Conservation (phyloP, 2,797 vertebrate genomes). For the Chelon auratus region DNA sequence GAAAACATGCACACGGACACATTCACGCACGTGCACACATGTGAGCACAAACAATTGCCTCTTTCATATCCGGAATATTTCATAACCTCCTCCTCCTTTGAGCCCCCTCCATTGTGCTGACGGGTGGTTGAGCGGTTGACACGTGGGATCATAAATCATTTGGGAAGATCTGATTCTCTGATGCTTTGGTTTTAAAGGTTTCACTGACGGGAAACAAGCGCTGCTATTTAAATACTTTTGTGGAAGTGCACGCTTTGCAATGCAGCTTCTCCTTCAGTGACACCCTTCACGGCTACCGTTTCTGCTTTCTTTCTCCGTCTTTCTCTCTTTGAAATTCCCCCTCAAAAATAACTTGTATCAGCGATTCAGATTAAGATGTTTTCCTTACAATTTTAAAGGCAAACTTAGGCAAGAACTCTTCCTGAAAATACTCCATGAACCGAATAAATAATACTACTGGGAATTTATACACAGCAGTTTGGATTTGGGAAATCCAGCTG, state of each 20-base stretch:
- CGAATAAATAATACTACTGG: background rate
- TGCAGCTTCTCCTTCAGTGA: slow-evolving; percentile 14
- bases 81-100: slow-evolving; percentile 32
- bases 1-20: slow-evolving; percentile 32
- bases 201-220: slow-evolving; percentile 19
- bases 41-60: slow-evolving; percentile 50
- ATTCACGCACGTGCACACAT: slow-evolving; percentile 27
- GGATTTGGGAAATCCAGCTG: no score
- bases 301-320: slow-evolving; percentile 1
- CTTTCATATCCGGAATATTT: slow-evolving; percentile 60
- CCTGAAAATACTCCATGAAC: background rate
- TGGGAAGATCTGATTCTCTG: slow-evolving; percentile 34
- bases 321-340: background rate
- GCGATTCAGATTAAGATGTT: background rate
- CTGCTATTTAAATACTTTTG: slow-evolving; percentile 31
- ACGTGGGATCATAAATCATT: slow-evolving; percentile 54
- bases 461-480: background rate
- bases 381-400: background rate
- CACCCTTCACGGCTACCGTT: slow-evolving; percentile 4
- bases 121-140: slow-evolving; percentile 35
- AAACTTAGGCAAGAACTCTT: background rate
- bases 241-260: slow-evolving; percentile 14
- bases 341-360: no score
- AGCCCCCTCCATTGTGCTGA: slow-evolving; percentile 6
- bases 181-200: slow-evolving; percentile 40